These are phyloP conservation scores for Tetranychus piercei DNA, from an alignment of 2,888 invertebrate genomes.

Conservation along the genomic window DNA sequence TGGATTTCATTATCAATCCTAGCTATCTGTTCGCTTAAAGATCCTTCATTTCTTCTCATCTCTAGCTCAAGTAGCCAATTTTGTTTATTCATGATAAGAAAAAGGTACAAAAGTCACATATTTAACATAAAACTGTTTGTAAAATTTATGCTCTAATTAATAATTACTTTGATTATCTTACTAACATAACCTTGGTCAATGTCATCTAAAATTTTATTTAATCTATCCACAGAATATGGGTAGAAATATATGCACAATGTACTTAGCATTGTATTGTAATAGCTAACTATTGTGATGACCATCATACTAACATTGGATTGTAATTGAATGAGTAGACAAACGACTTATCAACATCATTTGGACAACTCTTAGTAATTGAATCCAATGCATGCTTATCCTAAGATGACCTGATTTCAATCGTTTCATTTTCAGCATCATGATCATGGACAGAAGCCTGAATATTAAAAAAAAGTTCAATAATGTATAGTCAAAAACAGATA, in stretches of 20 bases:
- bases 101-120: neutral
- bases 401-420: neutral
- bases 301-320: no score
- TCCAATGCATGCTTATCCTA: neutral
- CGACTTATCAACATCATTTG: no score
- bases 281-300: no score
- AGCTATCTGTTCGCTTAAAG: no score
- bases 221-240: neutral
- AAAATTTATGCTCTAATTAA: neutral
- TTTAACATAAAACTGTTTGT: neutral
- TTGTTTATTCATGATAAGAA: neutral
- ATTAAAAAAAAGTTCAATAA: neutral
- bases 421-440: neutral
- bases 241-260: no score
- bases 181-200: neutral
- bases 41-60: no score
- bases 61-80: neutral
- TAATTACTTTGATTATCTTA: neutral
- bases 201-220: neutral
- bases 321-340: no score
- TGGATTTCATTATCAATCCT: no score
- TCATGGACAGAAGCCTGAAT: neutral
- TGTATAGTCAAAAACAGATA: neutral
- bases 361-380: neutral
- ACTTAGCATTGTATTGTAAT: no score